Conservation (phyloP, 2,797 vertebrate species). For the Setipinna tenuifilis region DNA sequence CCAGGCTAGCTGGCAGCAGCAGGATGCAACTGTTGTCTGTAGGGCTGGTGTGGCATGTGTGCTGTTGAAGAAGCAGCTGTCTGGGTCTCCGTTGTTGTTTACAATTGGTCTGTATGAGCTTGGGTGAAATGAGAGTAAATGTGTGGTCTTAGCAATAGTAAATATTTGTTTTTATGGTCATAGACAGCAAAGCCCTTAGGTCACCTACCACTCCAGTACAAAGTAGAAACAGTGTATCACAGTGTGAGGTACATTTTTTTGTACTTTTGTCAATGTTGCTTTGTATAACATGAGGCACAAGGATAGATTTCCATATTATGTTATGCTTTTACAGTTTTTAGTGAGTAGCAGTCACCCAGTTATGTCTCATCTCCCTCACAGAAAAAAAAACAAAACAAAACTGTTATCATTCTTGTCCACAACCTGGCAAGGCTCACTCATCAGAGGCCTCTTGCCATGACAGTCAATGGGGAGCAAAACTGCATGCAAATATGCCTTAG, state of each 20-base stretch:
- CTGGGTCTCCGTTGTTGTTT: slow-evolving; percentile 12
- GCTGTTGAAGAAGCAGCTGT: background rate
- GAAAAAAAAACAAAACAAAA: background rate
- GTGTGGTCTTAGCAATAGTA: background rate
- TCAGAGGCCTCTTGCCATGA: slow-evolving; percentile 19
- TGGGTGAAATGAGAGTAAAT: background rate
- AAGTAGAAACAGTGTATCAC: background rate
- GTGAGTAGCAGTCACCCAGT: background rate
- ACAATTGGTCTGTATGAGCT: background rate
- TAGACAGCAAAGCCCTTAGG: background rate
- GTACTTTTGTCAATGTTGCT: background rate
- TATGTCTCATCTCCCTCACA: background rate
- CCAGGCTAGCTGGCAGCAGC: background rate
- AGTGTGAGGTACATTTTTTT: background rate
- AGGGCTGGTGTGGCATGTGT: background rate
- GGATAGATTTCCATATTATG: background rate
- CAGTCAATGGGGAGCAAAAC: background rate
- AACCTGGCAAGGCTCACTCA: slow-evolving; percentile 28
- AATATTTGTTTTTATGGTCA: slow-evolving; percentile 13
- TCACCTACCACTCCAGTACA: slow-evolving; percentile 17
- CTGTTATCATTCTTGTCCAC: background rate
- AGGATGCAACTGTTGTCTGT: slow-evolving; percentile 14
- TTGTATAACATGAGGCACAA: background rate
- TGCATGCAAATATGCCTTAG: slow-evolving; percentile 39
- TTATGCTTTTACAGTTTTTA: background rate